Evolutionary conservation across 2,888 invertebrate genomes (phyloP).

Genomic region (Pachliopta kotzebuea): DNA sequence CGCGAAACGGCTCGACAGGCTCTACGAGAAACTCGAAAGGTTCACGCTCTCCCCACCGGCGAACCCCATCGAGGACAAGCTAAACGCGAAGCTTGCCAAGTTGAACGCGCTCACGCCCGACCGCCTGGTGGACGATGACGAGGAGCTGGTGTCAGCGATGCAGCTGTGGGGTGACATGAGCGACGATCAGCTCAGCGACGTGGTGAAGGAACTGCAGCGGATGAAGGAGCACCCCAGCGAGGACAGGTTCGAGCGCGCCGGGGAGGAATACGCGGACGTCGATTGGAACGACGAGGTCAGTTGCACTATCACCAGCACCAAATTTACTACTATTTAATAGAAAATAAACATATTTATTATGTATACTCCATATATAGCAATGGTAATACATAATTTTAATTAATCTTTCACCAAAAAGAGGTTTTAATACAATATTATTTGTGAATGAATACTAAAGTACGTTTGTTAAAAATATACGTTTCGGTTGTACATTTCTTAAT

Average conservation of each 20-base stretch:
- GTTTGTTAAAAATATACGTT: too few species aligned
- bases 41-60: constrained; percentile 45
- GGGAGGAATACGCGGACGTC: constrained; percentile 53
- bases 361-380: too few species aligned
- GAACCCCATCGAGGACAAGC: constrained; percentile 42
- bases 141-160: constrained; percentile 59
- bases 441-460: too few species aligned
- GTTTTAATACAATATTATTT: too few species aligned
- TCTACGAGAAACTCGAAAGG: constrained; percentile 62
- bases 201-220: constrained; percentile 58
- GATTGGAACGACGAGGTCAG: constrained; percentile 67
- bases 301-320: constrained; percentile 27
- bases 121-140: constrained; percentile 58
- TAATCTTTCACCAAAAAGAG: too few species aligned
- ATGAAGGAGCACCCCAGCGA: constrained; percentile 46
- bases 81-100: constrained; percentile 58
- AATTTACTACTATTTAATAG: too few species aligned
- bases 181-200: constrained; percentile 55
- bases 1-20: constrained; percentile 53
- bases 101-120: constrained; percentile 56
- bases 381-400: too few species aligned
- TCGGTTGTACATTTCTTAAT: too few species aligned
- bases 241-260: constrained; percentile 43
- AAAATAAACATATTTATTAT: too few species aligned
- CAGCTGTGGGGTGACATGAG: constrained; percentile 58